Conservation (phyloP, 2,113 vertebrate species). For the Stegastes partitus region DNA sequence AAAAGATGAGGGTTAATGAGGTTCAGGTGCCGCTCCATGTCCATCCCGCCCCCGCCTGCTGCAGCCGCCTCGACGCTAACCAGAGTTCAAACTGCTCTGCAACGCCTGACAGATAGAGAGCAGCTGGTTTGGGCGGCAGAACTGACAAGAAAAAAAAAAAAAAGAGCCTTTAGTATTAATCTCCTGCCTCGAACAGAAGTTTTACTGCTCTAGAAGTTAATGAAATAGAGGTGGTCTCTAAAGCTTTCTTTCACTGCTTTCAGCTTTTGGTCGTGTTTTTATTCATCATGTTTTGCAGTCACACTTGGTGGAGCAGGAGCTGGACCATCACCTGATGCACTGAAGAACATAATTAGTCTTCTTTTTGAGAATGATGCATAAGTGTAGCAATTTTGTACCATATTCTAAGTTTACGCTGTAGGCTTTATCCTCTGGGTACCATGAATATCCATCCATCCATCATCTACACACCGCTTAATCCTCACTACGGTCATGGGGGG, state of each 20-base stretch:
- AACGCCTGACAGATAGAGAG: constrained; percentile 3
- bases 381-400: background rate
- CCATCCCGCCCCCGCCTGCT: background rate
- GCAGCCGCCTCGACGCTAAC: background rate
- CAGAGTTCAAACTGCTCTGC: constrained; percentile 31
- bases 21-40: constrained; percentile 47
- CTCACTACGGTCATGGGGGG: no score
- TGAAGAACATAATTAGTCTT: constrained; percentile 3
- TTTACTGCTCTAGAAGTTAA: constrained; percentile 6
- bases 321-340: background rate
- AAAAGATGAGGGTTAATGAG: constrained; percentile 56
- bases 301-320: constrained; percentile 5
- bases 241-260: constrained; percentile 1
- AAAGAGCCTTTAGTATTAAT: background rate
- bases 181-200: background rate
- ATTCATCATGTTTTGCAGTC: constrained; percentile 5
- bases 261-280: constrained; percentile 26
- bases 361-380: background rate
- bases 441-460: no score
- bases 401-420: background rate
- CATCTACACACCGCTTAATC: no score
- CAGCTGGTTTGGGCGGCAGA: background rate
- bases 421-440: background rate
- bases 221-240: background rate
- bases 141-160: background rate